Evolutionary conservation across 1,140 invertebrate genomes (phyloP).

Genomic region (Drosophila lacteicornis): DNA sequence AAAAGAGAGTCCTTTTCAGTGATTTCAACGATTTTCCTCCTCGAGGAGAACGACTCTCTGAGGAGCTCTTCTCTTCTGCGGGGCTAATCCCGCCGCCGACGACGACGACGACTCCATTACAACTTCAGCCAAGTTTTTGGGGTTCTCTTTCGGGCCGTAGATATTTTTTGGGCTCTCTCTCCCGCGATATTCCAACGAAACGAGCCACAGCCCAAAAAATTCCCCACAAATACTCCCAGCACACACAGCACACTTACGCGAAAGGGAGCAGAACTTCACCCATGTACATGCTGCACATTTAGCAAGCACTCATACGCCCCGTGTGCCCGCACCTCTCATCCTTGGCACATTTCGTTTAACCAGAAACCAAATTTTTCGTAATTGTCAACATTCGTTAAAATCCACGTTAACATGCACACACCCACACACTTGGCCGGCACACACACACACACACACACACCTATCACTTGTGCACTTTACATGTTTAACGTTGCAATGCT

Average conservation of each 20-base stretch:
- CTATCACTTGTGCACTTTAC: slow-evolving; percentile 75
- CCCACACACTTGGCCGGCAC: neutral
- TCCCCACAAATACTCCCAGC: slow-evolving; percentile 45
- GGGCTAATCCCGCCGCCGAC: slow-evolving; percentile 50
- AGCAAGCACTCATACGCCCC: slow-evolving; percentile 52
- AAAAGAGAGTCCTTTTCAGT: slow-evolving; percentile 9
- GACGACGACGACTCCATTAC: slow-evolving; percentile 50
- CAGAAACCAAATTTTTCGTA: slow-evolving; percentile 80
- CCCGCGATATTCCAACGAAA: slow-evolving; percentile 51
- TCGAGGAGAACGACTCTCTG: slow-evolving; percentile 11
- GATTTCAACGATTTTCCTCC: neutral
- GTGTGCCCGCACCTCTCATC: slow-evolving; percentile 25
- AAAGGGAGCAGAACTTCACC: slow-evolving; percentile 28
- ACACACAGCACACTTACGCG: slow-evolving; percentile 18
- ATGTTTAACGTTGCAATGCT: slow-evolving; percentile 73
- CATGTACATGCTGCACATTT: slow-evolving; percentile 38
- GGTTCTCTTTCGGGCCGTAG: slow-evolving; percentile 32
- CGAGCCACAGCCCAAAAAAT: slow-evolving; percentile 80
- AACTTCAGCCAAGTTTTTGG: slow-evolving; percentile 46
- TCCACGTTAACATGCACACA: slow-evolving; percentile 60
- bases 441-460: slow-evolving; percentile 13
- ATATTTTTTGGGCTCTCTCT: slow-evolving; percentile 57
- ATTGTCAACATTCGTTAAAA: slow-evolving; percentile 83
- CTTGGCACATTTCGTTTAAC: slow-evolving; percentile 66
- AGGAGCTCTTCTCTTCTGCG: slow-evolving; percentile 48